Evolutionary conservation across 2,113 vertebrate species (phyloP).

Genomic region (Hippocampus guttulatus): DNA sequence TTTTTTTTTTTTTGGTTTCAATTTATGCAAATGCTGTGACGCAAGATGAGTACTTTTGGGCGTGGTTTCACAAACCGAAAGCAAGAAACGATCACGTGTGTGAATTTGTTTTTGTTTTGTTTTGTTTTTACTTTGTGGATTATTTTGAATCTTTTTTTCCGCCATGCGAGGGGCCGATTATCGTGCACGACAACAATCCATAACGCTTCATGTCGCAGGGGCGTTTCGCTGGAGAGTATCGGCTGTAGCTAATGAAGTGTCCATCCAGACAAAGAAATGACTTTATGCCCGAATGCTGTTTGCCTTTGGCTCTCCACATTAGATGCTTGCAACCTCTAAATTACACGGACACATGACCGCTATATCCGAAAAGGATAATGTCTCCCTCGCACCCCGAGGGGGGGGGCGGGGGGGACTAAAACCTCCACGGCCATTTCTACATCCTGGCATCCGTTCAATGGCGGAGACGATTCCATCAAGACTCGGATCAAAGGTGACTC

Average conservation of each 20-base stretch:
- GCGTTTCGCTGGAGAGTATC: background rate
- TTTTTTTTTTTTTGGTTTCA: no score
- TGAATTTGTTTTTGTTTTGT: no score
- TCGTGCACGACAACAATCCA: background rate
- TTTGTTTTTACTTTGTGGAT: background rate
- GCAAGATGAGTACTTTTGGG: no score
- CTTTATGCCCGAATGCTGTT: background rate
- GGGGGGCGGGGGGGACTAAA: background rate
- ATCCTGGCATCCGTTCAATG: slow-evolving; percentile 9
- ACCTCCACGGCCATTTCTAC: background rate
- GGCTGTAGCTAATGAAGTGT: background rate
- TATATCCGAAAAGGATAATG: background rate
- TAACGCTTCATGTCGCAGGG: background rate
- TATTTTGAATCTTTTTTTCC: background rate
- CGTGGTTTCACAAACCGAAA: no score
- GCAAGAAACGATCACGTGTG: no score
- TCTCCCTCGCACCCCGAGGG: background rate
- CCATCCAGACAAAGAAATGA: background rate
- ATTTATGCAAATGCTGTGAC: no score
- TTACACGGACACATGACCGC: background rate
- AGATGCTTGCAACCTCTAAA: background rate
- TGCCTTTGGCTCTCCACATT: slow-evolving; percentile 1
- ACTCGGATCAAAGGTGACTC: slow-evolving; percentile 45
- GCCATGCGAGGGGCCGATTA: background rate
- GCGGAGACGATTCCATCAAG: slow-evolving; percentile 25